Evolutionary conservation across 1,140 invertebrate species (phyloP).

Genomic region (Ceratosolen solmsi): DNA sequence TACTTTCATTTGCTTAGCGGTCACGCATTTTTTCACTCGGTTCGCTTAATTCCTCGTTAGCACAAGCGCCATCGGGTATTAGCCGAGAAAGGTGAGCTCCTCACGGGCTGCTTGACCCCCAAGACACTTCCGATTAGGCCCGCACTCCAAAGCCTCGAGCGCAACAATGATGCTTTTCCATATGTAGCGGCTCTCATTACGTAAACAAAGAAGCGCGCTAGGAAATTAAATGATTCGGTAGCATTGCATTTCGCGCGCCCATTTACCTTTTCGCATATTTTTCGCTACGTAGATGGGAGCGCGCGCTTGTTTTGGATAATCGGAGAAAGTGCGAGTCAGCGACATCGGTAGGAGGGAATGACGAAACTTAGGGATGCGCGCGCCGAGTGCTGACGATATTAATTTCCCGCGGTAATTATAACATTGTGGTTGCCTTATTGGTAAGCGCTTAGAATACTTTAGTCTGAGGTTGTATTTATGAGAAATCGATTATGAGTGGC

Average conservation of each 20-base stretch:
- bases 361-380: not conserved
- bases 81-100: not conserved
- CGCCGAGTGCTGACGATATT: not conserved
- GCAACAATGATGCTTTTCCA: not conserved
- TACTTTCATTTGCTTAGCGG: constrained; percentile 7
- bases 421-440: not conserved
- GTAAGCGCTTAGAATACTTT: not conserved
- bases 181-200: too few relatives aligned
- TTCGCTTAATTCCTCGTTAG: not conserved
- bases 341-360: not conserved
- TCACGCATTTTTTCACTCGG: not conserved
- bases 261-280: too few relatives aligned
- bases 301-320: not conserved
- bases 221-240: too few relatives aligned
- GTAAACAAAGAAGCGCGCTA: too few relatives aligned
- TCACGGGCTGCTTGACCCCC: not conserved
- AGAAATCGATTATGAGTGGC: too few relatives aligned
- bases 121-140: constrained; percentile 36
- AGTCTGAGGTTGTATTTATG: not conserved
- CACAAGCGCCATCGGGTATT: not conserved
- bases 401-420: not conserved
- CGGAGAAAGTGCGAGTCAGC: not conserved
- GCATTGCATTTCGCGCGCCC: too few relatives aligned
- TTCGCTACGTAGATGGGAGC: not conserved
- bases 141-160: constrained; percentile 18